Evolutionary conservation across 2,797 vertebrate species (phyloP).

Genomic region (Artibeus jamaicensis): DNA sequence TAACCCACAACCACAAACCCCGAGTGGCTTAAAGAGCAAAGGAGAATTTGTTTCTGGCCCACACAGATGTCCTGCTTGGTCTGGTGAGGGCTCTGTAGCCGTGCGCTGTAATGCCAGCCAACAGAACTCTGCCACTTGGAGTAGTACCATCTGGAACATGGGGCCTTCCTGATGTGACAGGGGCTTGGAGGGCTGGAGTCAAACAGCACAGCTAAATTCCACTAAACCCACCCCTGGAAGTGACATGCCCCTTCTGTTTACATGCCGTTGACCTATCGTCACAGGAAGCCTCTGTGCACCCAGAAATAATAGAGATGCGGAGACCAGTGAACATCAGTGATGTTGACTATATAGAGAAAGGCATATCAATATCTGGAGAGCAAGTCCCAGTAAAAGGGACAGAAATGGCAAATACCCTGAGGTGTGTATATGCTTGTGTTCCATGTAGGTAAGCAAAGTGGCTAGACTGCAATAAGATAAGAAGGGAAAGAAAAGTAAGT

Average conservation of each 20-base stretch:
- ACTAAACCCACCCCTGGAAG: not conserved
- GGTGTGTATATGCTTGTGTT: not conserved
- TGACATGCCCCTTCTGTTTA: not conserved
- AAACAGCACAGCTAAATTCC: not conserved
- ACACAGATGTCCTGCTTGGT: fast-evolving
- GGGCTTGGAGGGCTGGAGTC: not conserved
- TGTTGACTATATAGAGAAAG: not conserved
- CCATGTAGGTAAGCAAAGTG: not conserved
- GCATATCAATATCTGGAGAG: not conserved
- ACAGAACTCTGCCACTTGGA: fast-evolving
- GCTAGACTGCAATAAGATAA: not conserved
- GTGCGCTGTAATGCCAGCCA: not conserved
- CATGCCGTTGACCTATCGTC: too few species aligned
- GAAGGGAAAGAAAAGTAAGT: not conserved
- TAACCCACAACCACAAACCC: not conserved
- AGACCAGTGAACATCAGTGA: not conserved
- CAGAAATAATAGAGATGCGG: not conserved
- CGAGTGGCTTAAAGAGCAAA: not conserved
- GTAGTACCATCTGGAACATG: not conserved
- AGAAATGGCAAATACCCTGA: not conserved
- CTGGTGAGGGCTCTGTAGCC: not conserved
- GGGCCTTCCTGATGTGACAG: not conserved
- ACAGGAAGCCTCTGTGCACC: not conserved
- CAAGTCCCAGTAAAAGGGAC: not conserved
- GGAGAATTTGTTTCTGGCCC: not conserved